These are phyloP conservation scores for Galeruca laticollis DNA, from an alignment of 2,888 invertebrate species.

Conservation along the genomic window DNA sequence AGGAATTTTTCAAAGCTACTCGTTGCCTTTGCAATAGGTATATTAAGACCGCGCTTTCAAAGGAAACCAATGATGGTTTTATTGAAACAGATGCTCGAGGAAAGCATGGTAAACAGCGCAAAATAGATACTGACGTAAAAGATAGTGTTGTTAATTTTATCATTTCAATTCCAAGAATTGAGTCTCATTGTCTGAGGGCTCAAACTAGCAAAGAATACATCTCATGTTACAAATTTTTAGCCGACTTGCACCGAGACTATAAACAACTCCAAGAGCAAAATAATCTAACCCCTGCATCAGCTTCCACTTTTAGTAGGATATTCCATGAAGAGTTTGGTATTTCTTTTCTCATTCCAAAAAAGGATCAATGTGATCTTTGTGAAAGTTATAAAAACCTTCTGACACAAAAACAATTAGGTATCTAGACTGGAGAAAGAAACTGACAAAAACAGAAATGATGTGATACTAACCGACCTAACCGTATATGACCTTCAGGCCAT, in stretches of 20 bases:
- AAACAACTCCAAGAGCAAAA: neutral
- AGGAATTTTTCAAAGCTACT: constrained; percentile 37
- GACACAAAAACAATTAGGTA: constrained; percentile 28
- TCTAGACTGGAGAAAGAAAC: constrained; percentile 19
- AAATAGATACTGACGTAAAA: constrained; percentile 33
- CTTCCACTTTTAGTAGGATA: neutral
- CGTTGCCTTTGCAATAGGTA: constrained; percentile 27
- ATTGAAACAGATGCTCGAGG: constrained; percentile 32
- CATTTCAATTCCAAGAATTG: constrained; percentile 17
- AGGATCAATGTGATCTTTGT: neutral
- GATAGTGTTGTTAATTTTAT: constrained; percentile 20
- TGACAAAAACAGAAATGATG: constrained; percentile 15
- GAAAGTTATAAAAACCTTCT: constrained; percentile 8
- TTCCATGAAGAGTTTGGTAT: neutral
- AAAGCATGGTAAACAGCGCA: constrained; percentile 40
- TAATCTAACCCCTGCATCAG: neutral
- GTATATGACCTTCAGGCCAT: constrained; percentile 27
- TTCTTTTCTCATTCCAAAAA: neutral
- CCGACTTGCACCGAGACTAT: neutral
- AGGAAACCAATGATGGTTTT: constrained; percentile 22
- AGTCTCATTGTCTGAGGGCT: constrained; percentile 22
- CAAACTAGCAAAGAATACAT: constrained; percentile 16
- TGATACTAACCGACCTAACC: constrained; percentile 10
- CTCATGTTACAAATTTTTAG: neutral
- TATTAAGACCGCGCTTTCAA: constrained; percentile 29